These are phyloP conservation scores for Nothoprocta perdicaria DNA, from an alignment of 2,113 vertebrate species.

Conservation along the genomic window DNA sequence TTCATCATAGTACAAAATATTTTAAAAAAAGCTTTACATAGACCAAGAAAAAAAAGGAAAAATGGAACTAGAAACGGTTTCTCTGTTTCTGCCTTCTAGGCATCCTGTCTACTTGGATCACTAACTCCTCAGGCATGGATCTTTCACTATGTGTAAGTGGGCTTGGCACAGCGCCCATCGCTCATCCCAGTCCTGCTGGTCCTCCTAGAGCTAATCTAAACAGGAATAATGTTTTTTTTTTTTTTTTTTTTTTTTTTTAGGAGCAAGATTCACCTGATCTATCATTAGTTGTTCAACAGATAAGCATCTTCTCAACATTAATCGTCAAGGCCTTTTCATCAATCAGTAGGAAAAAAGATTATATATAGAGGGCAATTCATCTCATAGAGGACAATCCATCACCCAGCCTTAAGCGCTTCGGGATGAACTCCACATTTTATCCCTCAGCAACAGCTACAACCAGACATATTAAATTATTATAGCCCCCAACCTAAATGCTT, in stretches of 20 bases:
- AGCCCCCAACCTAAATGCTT: background rate
- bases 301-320: background rate
- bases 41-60: conserved; percentile 5
- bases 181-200: background rate
- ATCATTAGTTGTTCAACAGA: background rate
- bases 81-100: background rate
- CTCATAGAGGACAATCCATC: background rate
- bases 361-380: background rate
- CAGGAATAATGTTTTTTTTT: background rate
- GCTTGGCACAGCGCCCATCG: background rate
- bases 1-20: background rate
- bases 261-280: conserved; percentile 1
- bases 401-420: background rate
- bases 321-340: background rate
- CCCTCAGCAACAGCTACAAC: background rate
- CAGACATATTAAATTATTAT: background rate
- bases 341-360: conserved; percentile 1
- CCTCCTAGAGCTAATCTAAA: background rate
- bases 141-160: background rate
- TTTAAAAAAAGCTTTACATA: background rate
- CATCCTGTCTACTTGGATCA: background rate
- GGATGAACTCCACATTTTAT: background rate
- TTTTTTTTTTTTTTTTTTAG: background rate
- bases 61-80: background rate
- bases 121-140: background rate